Conservation (phyloP, 1,140 invertebrate genomes). For the Probaryconus sp. region DNA sequence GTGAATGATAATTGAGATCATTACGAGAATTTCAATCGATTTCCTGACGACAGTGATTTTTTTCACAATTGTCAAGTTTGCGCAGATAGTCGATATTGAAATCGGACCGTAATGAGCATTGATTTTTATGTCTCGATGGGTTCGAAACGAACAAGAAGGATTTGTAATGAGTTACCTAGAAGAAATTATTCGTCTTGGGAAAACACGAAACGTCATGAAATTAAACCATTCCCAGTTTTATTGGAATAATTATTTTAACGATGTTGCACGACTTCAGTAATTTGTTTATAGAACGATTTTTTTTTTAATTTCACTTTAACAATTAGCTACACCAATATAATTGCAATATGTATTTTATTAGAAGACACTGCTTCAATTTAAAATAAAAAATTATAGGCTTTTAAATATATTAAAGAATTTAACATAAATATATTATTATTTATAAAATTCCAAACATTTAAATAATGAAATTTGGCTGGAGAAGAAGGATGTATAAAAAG, state of each 20-base stretch:
- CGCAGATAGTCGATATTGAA: constrained; percentile 28
- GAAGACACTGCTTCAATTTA: too few relatives aligned
- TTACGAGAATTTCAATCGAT: constrained; percentile 38
- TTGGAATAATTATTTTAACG: background rate
- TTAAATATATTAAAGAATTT: too few relatives aligned
- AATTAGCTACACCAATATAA: too few relatives aligned
- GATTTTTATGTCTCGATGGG: constrained; percentile 20
- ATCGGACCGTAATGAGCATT: constrained; percentile 35
- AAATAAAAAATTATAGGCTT: too few relatives aligned
- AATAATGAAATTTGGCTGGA: constrained; percentile 40
- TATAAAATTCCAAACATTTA: too few relatives aligned
- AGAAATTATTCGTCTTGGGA: background rate
- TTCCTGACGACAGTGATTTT: constrained; percentile 33
- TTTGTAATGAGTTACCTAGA: background rate
- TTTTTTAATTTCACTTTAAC: too few relatives aligned
- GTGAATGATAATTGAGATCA: constrained; percentile 52
- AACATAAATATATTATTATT: too few relatives aligned
- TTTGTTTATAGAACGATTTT: too few relatives aligned
- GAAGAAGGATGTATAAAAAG: too few relatives aligned
- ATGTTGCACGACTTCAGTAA: too few relatives aligned
- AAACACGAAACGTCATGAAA: background rate
- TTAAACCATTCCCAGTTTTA: background rate
- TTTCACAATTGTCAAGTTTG: constrained; percentile 37
- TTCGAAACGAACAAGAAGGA: background rate
- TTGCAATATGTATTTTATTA: too few relatives aligned